These are phyloP conservation scores for Cyclophora punctaria DNA, from an alignment of 2,888 invertebrate genomes.

Conservation along the genomic window DNA sequence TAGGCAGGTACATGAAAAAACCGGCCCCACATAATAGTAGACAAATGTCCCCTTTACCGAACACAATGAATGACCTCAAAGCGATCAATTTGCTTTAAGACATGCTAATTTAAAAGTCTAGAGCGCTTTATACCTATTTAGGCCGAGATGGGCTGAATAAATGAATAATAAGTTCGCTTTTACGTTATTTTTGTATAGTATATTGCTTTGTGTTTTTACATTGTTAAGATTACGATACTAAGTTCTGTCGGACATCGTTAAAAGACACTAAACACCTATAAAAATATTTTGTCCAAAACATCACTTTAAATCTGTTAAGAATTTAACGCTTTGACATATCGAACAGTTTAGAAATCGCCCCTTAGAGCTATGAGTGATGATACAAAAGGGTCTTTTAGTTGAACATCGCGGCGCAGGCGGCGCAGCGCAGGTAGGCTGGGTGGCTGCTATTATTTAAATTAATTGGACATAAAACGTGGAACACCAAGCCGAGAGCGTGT, in stretches of 20 bases:
- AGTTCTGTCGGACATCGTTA: too few species aligned
- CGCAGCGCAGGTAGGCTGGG: slow-evolving; percentile 51
- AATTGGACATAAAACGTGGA: slow-evolving; percentile 68
- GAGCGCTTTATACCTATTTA: slow-evolving; percentile 44
- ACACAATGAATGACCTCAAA: slow-evolving; percentile 64
- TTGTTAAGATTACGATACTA: too few species aligned
- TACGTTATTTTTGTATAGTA: too few species aligned
- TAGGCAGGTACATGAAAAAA: slow-evolving; percentile 71
- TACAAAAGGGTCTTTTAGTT: slow-evolving; percentile 37
- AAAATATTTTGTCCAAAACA: too few species aligned
- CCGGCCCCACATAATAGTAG: slow-evolving; percentile 67
- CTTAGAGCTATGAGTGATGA: slow-evolving; percentile 15
- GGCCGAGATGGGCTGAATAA: slow-evolving; percentile 37
- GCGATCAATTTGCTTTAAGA: slow-evolving; percentile 60
- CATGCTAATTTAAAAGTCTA: slow-evolving; percentile 66
- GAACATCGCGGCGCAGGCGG: slow-evolving; percentile 1
- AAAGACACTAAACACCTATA: too few species aligned
- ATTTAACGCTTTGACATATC: slow-evolving; percentile 5
- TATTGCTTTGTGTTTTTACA: too few species aligned
- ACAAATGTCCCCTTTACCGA: slow-evolving; percentile 63
- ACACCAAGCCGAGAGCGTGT: slow-evolving; percentile 49
- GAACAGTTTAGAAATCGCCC: slow-evolving; percentile 12
- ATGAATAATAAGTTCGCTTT: slow-evolving; percentile 29
- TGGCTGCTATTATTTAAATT: slow-evolving; percentile 70
- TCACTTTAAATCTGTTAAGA: too few species aligned